Evolutionary conservation across 1,140 invertebrate species (phyloP), one percentile per base, ranked within the genome.

Genomic region (Pentalonia nigronervosa): DNA sequence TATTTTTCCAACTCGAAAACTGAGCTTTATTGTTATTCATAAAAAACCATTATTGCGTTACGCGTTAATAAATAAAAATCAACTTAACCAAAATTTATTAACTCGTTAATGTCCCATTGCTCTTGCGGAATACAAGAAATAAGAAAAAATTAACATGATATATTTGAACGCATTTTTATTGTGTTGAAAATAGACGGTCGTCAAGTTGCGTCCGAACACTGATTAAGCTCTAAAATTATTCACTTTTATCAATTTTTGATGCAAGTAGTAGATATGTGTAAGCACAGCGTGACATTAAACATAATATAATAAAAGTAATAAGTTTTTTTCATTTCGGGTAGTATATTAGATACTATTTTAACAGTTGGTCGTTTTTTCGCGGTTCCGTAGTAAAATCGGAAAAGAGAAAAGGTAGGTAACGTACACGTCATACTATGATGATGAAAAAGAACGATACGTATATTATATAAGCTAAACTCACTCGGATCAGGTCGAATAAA

Each of bases 401-500:
- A 41, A 86, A 86, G 36, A n/a, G 0, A 47, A 47, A 86, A 86
- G 47, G 8, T 36, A 83, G 20, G 47, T n/a, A 76, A 76, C 60
- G 30, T 34, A 76, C 60, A 76, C 60, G n/a, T 41, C 60, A 11
- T n/a, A 4, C 17, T 76, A 76, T 76, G 6, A 21, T 53, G 50
- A 53, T 48, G 11, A 50, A 50, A 53, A 23, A 11, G 1, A 86
- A 86, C 25, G 4, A n/a, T 3, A 11, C 14, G 25, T 17, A 34
- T 88, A 50, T 88, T 17, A 48, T 50, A 53, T 53, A 53, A 50
- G 34, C 21, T n/a, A 45, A 20, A 96, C 97, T 97, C 96, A 98
- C 97, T 96, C 97, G 96, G 95, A 98, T 97, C 94, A 98, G 97
- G 95, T 98, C 97, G 95, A 98, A 98, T 93, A 98, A 96, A 96